These are phyloP conservation scores for Lamproptera curius DNA, from an alignment of 2,888 invertebrate species.

Conservation along the genomic window DNA sequence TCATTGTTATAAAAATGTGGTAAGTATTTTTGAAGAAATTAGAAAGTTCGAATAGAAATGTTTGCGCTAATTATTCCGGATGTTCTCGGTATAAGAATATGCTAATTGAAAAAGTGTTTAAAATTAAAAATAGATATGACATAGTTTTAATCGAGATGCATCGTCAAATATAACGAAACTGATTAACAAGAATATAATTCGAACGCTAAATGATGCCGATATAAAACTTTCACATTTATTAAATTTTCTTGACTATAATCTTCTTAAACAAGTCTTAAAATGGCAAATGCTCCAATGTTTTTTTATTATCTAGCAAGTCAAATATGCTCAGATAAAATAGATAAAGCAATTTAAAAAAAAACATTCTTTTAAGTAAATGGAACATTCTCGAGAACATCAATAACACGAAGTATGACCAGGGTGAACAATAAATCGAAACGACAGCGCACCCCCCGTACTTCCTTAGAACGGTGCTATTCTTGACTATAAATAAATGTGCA, in stretches of 20 bases:
- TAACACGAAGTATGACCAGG: conserved; percentile 66
- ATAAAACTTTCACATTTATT: no score
- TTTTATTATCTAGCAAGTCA: no score
- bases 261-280: no score
- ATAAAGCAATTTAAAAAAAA: no score
- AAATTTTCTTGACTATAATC: no score
- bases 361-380: no score
- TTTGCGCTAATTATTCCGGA: neutral
- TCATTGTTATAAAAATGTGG: conserved; percentile 11
- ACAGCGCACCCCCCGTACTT: conserved; percentile 67
- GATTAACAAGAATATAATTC: no score
- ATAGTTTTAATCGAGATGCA: neutral
- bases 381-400: no score
- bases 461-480: conserved; percentile 73
- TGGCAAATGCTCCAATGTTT: no score
- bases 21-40: neutral
- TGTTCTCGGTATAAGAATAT: neutral
- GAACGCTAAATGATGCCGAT: no score
- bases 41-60: neutral
- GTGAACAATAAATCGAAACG: conserved; percentile 76
- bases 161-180: no score
- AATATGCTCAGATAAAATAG: no score
- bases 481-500: conserved; percentile 77
- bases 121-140: neutral
- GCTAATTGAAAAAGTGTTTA: neutral